Evolutionary conservation across 2,113 vertebrate genomes (phyloP), one percentile per base, ranked within the genome.

Genomic region (Anseranas semipalmata): DNA sequence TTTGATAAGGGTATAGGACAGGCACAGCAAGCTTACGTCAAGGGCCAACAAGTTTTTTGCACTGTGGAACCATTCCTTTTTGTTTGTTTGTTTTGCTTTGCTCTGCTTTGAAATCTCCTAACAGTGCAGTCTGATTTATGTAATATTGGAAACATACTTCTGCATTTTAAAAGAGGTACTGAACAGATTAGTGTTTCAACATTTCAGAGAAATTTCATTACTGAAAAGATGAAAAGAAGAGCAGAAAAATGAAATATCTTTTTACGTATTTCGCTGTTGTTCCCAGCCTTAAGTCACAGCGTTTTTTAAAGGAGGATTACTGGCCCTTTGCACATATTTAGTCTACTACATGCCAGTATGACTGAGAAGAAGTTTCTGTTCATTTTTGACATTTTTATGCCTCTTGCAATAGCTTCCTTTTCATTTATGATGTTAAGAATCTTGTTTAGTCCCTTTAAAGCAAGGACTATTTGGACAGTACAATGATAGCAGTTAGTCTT

Each of bases 161-260:
- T 82, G 66, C 78, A 89, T 96, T 93, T 93, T n/a, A 90, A 58
- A 94, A 90, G 82, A 72, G 58, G 74, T 16, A 87, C 78, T 76
- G 85, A 82, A 50, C 53, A 68, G 91, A 85, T 89, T 27, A 73
- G 67, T 86, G 72, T 86, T 88, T 77, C 83, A 52, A 82, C 37
- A 55, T 63, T 73, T 86, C 72, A 73, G 48, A 46, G 45, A 24
- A 43, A 92, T 70, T 48, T 88, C 52, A 21, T 41, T 87, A 46
- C 30, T 21, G 22, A 39, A n/a, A 90, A 90, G 74, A 92, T 24
- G 70, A 74, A 76, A 5, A 55, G 46, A 71, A 43, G 41, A 82
- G 33, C 25, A 76, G 58, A 85, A 95, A 83, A 35, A 86, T 5
- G 9, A 70, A 73, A 52, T 25, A 46, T 10, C 2, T 35, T 71